phyloP scores from a whole-genome alignment of 2,888 invertebrate species.

The Nasonovia ribisnigri region DNA sequence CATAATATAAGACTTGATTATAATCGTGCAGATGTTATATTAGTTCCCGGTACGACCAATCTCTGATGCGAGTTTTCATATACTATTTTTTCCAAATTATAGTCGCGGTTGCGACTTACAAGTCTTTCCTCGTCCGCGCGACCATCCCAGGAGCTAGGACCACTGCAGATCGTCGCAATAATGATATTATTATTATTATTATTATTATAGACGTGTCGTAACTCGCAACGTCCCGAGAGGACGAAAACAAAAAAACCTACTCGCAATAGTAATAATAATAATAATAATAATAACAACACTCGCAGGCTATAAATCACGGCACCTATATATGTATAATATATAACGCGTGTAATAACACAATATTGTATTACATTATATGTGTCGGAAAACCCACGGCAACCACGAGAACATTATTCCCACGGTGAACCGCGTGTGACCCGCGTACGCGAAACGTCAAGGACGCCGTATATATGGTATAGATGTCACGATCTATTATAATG shows the following conservation, averaged over 20 bases:
- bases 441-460: conserved; percentile 37
- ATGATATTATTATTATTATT: background rate
- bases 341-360: background rate
- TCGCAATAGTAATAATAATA: background rate
- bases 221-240: background rate
- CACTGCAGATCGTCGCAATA: background rate
- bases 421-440: conserved; percentile 35
- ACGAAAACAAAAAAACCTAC: background rate
- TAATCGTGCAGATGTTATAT: background rate
- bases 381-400: conserved; percentile 3
- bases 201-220: background rate
- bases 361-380: background rate
- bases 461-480: background rate
- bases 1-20: background rate
- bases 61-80: background rate
- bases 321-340: background rate
- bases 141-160: background rate
- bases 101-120: background rate
- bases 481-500: conserved; percentile 34
- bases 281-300: background rate
- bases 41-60: background rate
- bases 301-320: background rate
- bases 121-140: background rate
- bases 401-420: conserved; percentile 29
- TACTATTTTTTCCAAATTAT: background rate